phyloP scores from a whole-genome alignment of 2,888 invertebrate species.

The Drosophila pegasa region DNA sequence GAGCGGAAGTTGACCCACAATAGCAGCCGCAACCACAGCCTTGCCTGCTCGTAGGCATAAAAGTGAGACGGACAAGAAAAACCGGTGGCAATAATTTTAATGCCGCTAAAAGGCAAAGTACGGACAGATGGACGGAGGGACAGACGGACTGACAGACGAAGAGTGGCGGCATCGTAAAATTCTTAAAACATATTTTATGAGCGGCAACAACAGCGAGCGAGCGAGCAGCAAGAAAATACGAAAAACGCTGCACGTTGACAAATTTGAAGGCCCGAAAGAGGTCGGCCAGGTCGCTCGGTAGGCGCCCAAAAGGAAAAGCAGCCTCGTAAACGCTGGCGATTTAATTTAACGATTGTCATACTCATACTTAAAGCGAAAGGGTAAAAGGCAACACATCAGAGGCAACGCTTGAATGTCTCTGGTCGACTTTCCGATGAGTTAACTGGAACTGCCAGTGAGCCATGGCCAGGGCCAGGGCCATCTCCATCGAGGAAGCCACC shows the following conservation, averaged over 20 bases:
- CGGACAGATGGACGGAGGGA: slow-evolving; percentile 25
- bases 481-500: slow-evolving; percentile 65
- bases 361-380: slow-evolving; percentile 56
- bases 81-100: slow-evolving; percentile 77
- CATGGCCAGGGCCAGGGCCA: slow-evolving; percentile 41
- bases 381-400: slow-evolving; percentile 28
- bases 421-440: slow-evolving; percentile 54
- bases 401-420: slow-evolving; percentile 17
- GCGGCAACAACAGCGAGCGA: slow-evolving; percentile 46
- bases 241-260: slow-evolving; percentile 77
- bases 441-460: slow-evolving; percentile 62
- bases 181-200: slow-evolving; percentile 80
- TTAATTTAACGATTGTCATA: slow-evolving; percentile 78
- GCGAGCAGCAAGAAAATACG: slow-evolving; percentile 58
- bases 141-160: slow-evolving; percentile 27
- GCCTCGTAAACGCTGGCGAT: slow-evolving; percentile 75
- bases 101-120: slow-evolving; percentile 62
- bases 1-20: slow-evolving; percentile 67
- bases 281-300: slow-evolving; percentile 58
- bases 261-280: slow-evolving; percentile 74
- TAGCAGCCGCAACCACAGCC: slow-evolving; percentile 26
- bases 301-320: slow-evolving; percentile 78
- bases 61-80: slow-evolving; percentile 66
- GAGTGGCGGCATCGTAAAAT: slow-evolving; percentile 76
- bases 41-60: slow-evolving; percentile 69